Percentiles rank a stretch among this genome's conserved stretches.
phyloP scores from a whole-genome alignment of 1,140 invertebrate genomes.

The Teleogryllus occipitalis region DNA sequence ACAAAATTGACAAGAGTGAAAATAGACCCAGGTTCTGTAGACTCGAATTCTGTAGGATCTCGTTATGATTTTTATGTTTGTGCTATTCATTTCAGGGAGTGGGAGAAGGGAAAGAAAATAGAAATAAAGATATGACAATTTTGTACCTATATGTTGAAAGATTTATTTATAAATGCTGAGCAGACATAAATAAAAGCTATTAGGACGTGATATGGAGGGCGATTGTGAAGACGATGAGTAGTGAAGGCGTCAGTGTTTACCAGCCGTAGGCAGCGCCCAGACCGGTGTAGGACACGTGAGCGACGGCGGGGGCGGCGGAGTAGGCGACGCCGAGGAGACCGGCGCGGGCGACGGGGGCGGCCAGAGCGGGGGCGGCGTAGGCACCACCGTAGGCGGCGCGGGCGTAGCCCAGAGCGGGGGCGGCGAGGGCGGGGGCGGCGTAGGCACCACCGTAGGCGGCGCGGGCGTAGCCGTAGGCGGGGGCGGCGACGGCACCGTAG shows the following conservation, averaged over 20 bases:
- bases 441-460: conserved; percentile 21
- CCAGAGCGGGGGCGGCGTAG: conserved; percentile 22
- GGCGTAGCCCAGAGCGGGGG: conserved; percentile 2
- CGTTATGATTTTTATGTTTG: too few species aligned
- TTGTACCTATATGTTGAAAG: background rate
- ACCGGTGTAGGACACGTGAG: conserved; percentile 51
- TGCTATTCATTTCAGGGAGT: too few species aligned
- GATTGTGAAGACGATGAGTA: background rate
- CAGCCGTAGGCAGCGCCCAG: conserved; percentile 43
- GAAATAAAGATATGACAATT: too few species aligned
- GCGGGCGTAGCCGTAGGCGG: conserved; percentile 19
- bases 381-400: conserved; percentile 22
- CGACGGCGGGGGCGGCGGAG: conserved; percentile 45
- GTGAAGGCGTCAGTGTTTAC: background rate
- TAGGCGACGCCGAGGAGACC: conserved; percentile 8
- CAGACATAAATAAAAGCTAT: background rate
- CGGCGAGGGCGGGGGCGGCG: conserved; percentile 18
- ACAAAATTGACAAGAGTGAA: too few species aligned
- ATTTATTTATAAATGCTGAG: conserved; percentile 2
- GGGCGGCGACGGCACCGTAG: conserved; percentile 19
- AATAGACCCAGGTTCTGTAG: too few species aligned
- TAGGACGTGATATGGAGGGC: background rate
- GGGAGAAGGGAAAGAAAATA: too few species aligned
- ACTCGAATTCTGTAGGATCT: too few species aligned
- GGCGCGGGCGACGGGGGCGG: conserved; percentile 15